Base-by-base conservation (phyloP, 2,888 invertebrate genomes). In the Amphimallon solstitiale region DNA sequence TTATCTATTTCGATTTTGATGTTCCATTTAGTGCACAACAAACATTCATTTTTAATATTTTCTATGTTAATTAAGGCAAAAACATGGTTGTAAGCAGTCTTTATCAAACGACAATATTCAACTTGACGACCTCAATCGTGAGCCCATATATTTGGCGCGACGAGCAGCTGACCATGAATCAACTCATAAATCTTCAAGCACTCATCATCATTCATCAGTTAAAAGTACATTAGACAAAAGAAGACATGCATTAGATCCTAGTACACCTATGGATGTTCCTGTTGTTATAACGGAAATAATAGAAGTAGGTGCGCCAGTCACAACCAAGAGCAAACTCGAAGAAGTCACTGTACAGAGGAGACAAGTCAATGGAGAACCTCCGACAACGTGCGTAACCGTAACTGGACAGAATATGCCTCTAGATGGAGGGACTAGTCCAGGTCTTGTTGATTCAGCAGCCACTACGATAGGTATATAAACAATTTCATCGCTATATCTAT, bases 301-400 rank as follows among this genome's bases (percentile, higher is more conserved):
- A 15, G 51, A 51, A 51, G 6, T 35, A 29, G 48, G 29, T 4
- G 9, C 43, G 10, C 45, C 4, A 17, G 10, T 7, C 3, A 3
- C 14, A 1, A 9, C 2, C 3, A 45, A 19, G 4, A 45, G 2
- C 45, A 17, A 19, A n/a, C 15, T 19, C 19, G 19, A 45, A 17
- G 6, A 45, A 45, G 19, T 7, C n/a, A 43, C 45, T 0, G 2
- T 43, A 29, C 12, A 43, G 34, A 59, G 43, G 15, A 17, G 56
- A 14, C 56, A 59, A 34, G 45, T 17, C 15, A 43, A 23, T 15
- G 29, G 29, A 9, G 56, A 59, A 15, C 1, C 15, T 4, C 43
- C 23, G 9, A 59, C 56, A 4, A 59, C 56, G 23, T 59, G 56
- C n/a, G 17, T 59, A 3, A 59, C 56, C 15, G 4, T 59, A 1